A percentile compares a stretch with the other conserved stretches of the same genome.
Conservation (phyloP, 2,113 vertebrate genomes). For the Lophura nycthemera region DNA sequence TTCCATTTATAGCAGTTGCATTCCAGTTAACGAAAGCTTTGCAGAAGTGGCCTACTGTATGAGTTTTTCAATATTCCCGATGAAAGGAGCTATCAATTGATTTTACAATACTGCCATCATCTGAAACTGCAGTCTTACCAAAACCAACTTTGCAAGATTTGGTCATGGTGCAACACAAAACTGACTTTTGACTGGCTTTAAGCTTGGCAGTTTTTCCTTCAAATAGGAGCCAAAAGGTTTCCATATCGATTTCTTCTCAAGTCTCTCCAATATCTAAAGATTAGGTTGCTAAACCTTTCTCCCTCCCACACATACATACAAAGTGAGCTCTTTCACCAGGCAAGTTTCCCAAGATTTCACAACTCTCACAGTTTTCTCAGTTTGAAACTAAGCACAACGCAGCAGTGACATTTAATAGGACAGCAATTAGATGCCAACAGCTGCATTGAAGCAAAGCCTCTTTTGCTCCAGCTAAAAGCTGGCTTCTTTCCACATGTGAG, state of each 20-base stretch:
- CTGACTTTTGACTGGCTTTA: background rate
- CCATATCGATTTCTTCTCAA: background rate
- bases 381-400: conserved; percentile 59
- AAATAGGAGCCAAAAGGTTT: background rate
- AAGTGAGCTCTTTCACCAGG: background rate
- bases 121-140: background rate
- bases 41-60: background rate
- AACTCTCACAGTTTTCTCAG: conserved; percentile 25
- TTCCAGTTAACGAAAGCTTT: background rate
- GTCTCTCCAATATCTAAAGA: background rate
- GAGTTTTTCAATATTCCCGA: background rate
- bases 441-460: conserved; percentile 60
- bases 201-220: background rate
- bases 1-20: background rate
- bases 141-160: background rate
- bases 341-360: conserved; percentile 49
- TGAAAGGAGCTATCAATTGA: background rate
- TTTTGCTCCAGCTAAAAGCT: conserved; percentile 34
- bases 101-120: background rate
- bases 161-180: background rate
- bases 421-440: conserved; percentile 39
- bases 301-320: background rate
- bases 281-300: background rate
- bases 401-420: conserved; percentile 60
- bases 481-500: conserved; percentile 34